These are phyloP conservation scores for Caenorhabditis sp. DNA, from an alignment of 2,888 invertebrate species.

Conservation along the genomic window DNA sequence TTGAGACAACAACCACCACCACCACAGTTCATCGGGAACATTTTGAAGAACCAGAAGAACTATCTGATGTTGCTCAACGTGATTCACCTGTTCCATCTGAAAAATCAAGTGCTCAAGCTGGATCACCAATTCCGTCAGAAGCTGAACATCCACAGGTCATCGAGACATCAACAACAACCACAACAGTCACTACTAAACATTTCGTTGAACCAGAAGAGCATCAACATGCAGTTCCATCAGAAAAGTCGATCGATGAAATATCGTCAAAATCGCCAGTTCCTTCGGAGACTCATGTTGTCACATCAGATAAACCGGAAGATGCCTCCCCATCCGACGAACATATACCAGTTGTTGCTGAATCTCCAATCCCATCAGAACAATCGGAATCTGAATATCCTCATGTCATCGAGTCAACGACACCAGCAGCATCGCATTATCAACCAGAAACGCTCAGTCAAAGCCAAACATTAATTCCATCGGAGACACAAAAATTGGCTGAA, in stretches of 20 bases:
- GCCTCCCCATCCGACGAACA: no score
- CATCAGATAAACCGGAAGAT: not conserved
- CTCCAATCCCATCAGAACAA: not conserved
- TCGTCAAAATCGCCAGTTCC: not conserved
- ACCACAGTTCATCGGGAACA: slow-evolving; percentile 9
- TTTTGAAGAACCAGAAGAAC: slow-evolving; percentile 2
- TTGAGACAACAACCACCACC: slow-evolving; percentile 24
- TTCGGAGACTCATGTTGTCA: no score
- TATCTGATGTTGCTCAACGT: not conserved
- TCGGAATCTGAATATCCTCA: not conserved
- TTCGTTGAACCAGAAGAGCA: no score
- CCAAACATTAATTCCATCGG: no score
- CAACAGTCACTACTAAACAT: no score
- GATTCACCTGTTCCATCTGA: not conserved
- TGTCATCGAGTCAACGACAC: not conserved
- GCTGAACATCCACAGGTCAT: not conserved
- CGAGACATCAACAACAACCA: no score
- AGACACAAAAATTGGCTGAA: no score
- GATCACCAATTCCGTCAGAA: not conserved
- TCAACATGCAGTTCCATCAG: not conserved
- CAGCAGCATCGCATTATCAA: no score
- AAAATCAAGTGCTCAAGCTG: no score
- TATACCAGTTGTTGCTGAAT: not conserved
- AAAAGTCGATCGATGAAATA: no score
- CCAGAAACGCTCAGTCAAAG: no score